Evolutionary conservation across 1,140 invertebrate genomes (phyloP), one percentile per base, ranked within the genome.

Genomic region (Aphis gossypii): DNA sequence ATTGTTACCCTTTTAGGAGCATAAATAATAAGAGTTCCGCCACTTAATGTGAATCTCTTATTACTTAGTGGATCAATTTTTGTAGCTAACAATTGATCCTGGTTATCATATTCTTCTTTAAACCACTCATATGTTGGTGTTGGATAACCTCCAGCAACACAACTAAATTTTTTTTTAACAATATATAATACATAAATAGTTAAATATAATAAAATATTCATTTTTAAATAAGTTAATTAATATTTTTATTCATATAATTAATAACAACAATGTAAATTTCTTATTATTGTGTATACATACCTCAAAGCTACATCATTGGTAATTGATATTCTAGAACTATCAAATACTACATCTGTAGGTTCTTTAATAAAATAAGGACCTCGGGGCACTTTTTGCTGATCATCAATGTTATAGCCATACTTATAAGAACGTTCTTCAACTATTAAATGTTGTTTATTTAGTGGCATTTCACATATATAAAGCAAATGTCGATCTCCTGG

Each of bases 41-140:
- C 98, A 95, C 98, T 99, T 20, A 99, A 95, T 6, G 98, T 99
- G 95, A 97, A 98, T 90, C 98, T 96, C 35, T 95, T 94, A 95
- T 98, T 97, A 44, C 94, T 94, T 87, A 99, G 94, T 1, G 98
- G 98, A 95, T 99, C 97, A 94, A 99, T 98, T 95, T 96, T 96
- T 68, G 95, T 96, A 25, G 96, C 96, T 94, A 97, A 95, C 7
- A 98, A 95, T 54, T 96, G 96, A 95, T 98, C 97, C 44, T 93
- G 46, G 94, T 98, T 97, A 94, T 97, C 96, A 95, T 98, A 98
- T 94, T 97, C 97, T 96, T 99, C 98, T 94, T 97, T 97, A 95
- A 97, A 99, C 98, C 98, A 99, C 95, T 97, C 96, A 95, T 99
- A 99, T 14, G 97, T 97, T 0, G 98, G 98, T 25, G 97, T 96